A percentile compares a stretch with the other conserved stretches of the same genome.
These are phyloP conservation scores for Pantherophis alleghaniensis DNA, from an alignment of 2,797 vertebrate genomes.

Conservation along the genomic window DNA sequence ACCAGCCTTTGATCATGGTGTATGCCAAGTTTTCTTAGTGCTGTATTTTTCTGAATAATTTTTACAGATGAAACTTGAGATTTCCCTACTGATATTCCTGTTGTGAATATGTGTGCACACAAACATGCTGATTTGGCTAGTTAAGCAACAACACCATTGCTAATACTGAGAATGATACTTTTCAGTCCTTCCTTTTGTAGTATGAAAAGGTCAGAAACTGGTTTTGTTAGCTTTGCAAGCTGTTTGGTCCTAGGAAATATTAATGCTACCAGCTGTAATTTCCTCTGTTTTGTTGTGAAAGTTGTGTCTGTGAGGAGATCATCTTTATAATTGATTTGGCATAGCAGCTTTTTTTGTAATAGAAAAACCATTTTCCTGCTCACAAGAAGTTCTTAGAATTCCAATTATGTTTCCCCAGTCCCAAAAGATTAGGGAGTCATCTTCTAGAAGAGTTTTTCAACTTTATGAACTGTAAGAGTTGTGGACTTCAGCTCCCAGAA, in stretches of 20 bases:
- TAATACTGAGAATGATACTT: not conserved
- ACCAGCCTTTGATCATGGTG: not conserved
- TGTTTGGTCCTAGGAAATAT: not conserved
- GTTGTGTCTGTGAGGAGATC: not conserved
- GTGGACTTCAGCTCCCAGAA: not conserved
- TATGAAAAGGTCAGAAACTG: not conserved
- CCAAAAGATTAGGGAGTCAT: not conserved
- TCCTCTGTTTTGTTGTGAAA: not conserved
- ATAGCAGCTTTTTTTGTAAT: not conserved
- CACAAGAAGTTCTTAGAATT: not conserved
- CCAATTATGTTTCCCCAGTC: not conserved
- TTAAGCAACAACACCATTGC: not conserved
- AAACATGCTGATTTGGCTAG: not conserved
- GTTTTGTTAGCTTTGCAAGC: not conserved
- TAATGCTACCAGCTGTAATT: not conserved
- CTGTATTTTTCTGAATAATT: not conserved
- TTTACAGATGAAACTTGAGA: not conserved
- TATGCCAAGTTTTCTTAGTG: not conserved
- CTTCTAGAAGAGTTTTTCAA: not conserved
- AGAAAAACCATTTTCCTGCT: not conserved
- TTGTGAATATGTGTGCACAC: not conserved
- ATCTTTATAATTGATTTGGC: not conserved
- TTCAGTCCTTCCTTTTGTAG: not conserved
- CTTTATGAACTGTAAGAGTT: not conserved
- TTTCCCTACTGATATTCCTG: not conserved